These are phyloP conservation scores for Serripes groenlandicus DNA, from an alignment of 2,888 invertebrate species.

Conservation along the genomic window DNA sequence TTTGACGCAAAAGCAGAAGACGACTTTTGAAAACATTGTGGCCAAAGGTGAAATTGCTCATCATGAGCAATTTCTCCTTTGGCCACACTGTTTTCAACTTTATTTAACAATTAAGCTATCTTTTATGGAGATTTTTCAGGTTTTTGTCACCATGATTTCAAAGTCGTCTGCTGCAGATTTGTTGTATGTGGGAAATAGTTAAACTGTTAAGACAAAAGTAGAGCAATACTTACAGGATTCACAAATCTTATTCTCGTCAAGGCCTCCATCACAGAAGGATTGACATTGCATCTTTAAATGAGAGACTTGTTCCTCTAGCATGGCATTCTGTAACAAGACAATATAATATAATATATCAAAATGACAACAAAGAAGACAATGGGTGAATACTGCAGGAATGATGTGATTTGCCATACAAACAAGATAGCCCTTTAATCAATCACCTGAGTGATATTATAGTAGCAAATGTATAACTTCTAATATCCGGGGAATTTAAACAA, in stretches of 20 bases:
- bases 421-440: no score
- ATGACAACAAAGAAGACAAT: no score
- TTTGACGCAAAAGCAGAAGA: no score
- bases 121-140: neutral
- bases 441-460: no score
- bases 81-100: neutral
- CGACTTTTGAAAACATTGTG: no score
- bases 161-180: neutral
- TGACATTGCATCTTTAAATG: slow-evolving; percentile 28
- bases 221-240: slow-evolving; percentile 26
- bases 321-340: slow-evolving; percentile 56
- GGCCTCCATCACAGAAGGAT: neutral
- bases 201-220: neutral
- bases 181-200: neutral
- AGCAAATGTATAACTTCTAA: no score
- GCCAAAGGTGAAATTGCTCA: no score
- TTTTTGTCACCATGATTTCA: neutral
- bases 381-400: no score
- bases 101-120: neutral
- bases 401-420: no score
- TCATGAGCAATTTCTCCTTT: neutral
- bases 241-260: slow-evolving; percentile 1
- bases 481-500: no score
- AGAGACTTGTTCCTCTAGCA: slow-evolving; percentile 48
- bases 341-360: no score